Percentiles rank a stretch among this genome's conserved stretches.
These are phyloP conservation scores for Actinia equina DNA, from an alignment of 64 coral and sea anemone species.

Conservation along the genomic window DNA sequence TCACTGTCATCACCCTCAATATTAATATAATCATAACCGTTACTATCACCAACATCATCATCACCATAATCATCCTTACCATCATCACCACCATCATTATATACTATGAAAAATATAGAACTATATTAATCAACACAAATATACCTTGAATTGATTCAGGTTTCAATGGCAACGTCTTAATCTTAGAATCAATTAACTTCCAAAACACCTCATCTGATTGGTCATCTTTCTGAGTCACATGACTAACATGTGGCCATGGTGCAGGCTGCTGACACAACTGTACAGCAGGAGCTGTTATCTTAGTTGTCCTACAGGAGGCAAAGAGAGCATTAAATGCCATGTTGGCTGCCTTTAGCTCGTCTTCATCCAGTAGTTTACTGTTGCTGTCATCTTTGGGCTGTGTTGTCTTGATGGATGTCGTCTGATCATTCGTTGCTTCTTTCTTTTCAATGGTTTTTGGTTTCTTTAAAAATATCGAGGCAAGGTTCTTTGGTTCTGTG, in stretches of 20 bases:
- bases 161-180: not conserved
- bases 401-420: not conserved
- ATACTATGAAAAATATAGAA: no score
- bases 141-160: not conserved
- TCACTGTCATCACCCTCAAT: no score
- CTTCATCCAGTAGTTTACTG: not conserved
- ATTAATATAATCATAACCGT: no score
- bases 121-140: not conserved
- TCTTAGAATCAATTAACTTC: constrained; percentile 5
- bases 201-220: constrained; percentile 6
- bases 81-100: no score
- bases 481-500: constrained; percentile 41
- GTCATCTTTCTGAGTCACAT: constrained; percentile 42
- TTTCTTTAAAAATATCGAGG: constrained; percentile 54
- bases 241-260: constrained; percentile 58
- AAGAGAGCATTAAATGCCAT: constrained; percentile 49
- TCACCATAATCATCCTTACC: no score
- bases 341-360: constrained; percentile 37
- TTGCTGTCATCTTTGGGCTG: not conserved
- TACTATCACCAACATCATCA: no score
- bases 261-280: constrained; percentile 4
- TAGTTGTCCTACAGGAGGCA: constrained; percentile 19
- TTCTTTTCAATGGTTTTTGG: constrained; percentile 7
- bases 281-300: not conserved
- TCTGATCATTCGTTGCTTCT: not conserved